Percentiles rank a stretch among this genome's conserved stretches.
These are phyloP conservation scores for Pseudomyrmex sp. DNA, from an alignment of 1,140 invertebrate genomes.

Conservation along the genomic window DNA sequence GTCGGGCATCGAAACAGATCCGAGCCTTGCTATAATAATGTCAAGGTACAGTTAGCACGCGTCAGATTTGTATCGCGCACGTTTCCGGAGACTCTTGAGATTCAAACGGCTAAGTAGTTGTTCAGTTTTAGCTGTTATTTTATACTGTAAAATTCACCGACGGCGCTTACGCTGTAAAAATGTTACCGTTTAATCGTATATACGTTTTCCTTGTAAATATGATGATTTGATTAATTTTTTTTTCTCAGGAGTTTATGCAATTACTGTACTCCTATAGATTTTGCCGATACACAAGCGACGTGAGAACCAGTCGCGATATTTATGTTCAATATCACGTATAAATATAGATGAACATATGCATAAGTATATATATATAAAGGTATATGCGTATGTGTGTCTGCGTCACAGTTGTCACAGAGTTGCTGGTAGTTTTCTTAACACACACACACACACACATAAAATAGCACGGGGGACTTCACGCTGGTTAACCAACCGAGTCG, in stretches of 20 bases:
- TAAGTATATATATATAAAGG: too few species aligned
- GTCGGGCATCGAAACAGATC: slow-evolving; percentile 27
- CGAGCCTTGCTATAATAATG: slow-evolving; percentile 60
- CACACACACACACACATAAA: slow-evolving; percentile 10
- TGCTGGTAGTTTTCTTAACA: slow-evolving; percentile 10
- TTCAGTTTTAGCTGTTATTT: slow-evolving; percentile 28
- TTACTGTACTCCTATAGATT: too few species aligned
- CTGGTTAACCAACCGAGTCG: slow-evolving; percentile 82
- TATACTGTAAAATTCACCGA: neutral
- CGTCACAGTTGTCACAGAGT: slow-evolving; percentile 20
- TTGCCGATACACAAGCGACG: too few species aligned
- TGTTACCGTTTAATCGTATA: neutral
- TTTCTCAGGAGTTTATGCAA: too few species aligned
- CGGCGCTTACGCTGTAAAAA: neutral
- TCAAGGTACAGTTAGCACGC: slow-evolving; percentile 70
- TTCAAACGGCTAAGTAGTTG: neutral
- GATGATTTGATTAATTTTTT: too few species aligned
- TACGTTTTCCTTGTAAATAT: too few species aligned
- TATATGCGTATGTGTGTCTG: neutral
- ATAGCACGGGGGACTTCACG: slow-evolving; percentile 72
- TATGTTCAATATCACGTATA: neutral
- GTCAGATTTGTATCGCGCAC: slow-evolving; percentile 40
- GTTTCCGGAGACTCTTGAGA: slow-evolving; percentile 34
- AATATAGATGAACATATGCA: neutral
- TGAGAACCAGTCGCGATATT: slow-evolving; percentile 2